Conservation (phyloP, 2,797 vertebrate species). For the Sebastes matsubarae region DNA sequence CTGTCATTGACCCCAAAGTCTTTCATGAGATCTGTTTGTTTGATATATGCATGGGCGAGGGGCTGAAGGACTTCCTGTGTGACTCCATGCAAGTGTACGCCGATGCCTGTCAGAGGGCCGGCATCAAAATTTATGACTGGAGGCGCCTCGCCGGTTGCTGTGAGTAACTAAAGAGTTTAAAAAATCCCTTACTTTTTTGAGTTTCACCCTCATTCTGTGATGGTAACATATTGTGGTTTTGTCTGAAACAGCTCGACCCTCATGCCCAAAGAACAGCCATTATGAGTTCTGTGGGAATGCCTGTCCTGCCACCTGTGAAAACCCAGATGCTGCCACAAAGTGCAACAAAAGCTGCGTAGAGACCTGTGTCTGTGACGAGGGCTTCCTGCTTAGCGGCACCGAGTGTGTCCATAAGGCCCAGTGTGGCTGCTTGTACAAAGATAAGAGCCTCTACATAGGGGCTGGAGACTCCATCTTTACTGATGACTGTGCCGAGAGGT, state of each 20-base stretch:
- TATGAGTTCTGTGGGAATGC: slow-evolving; percentile 75
- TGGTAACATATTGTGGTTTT: background rate
- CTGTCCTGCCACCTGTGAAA: slow-evolving; percentile 78
- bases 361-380: slow-evolving; percentile 75
- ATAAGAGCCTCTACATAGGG: slow-evolving; percentile 39
- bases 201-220: background rate
- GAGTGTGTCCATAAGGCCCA: slow-evolving; percentile 59
- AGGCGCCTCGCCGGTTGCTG: slow-evolving; percentile 67
- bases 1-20: slow-evolving; percentile 46
- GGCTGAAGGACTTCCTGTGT: slow-evolving; percentile 66
- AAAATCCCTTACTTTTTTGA: background rate
- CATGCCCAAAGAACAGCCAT: slow-evolving; percentile 80
- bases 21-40: slow-evolving; percentile 78
- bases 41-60: slow-evolving; percentile 74
- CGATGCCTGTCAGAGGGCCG: slow-evolving; percentile 72
- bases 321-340: background rate
- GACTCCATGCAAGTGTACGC: slow-evolving; percentile 72
- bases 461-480: slow-evolving; percentile 74
- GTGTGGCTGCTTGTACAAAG: slow-evolving; percentile 78
- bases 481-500: slow-evolving; percentile 63
- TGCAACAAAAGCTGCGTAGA: slow-evolving; percentile 79
- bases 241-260: slow-evolving; percentile 17
- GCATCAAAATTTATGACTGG: slow-evolving; percentile 73
- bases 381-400: slow-evolving; percentile 70
- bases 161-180: slow-evolving; percentile 71